Evolutionary conservation across 2,113 vertebrate genomes (phyloP).

Genomic region (Microcebus ravelobensis): DNA sequence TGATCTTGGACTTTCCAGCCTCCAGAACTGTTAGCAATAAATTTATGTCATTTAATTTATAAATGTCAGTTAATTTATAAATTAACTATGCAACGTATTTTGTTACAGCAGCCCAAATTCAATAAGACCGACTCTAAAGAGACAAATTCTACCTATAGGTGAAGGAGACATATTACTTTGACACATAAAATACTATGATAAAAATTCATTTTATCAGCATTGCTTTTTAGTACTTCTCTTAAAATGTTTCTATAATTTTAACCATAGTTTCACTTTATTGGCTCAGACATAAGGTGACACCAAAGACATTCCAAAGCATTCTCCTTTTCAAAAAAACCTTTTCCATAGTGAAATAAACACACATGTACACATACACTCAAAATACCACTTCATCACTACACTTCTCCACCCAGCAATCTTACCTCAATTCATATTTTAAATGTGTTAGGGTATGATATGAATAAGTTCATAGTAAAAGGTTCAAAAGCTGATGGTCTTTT

Average conservation of each 20-base stretch:
- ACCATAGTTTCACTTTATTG: not conserved
- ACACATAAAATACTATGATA: not conserved
- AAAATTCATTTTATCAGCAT: slow-evolving; percentile 37
- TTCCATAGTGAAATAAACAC: not conserved
- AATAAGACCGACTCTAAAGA: not conserved
- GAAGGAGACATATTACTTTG: not conserved
- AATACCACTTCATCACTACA: not conserved
- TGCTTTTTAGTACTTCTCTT: not conserved
- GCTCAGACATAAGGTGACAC: not conserved
- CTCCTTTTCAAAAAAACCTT: not conserved
- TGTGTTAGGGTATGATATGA: not conserved
- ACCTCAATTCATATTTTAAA: not conserved
- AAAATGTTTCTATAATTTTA: slow-evolving; percentile 1
- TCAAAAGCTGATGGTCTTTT: not conserved
- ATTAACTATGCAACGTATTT: not conserved
- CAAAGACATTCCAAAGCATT: not conserved
- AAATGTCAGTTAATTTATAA: not conserved
- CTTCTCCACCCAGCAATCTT: not conserved
- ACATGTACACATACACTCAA: not conserved
- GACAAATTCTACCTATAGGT: not conserved
- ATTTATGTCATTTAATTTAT: not conserved
- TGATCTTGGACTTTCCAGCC: not conserved
- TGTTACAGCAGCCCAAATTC: not conserved
- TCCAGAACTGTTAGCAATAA: not conserved
- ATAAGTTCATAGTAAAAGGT: not conserved